Evolutionary conservation across 2,888 invertebrate genomes (phyloP).

Genomic region (Apamea sordens): DNA sequence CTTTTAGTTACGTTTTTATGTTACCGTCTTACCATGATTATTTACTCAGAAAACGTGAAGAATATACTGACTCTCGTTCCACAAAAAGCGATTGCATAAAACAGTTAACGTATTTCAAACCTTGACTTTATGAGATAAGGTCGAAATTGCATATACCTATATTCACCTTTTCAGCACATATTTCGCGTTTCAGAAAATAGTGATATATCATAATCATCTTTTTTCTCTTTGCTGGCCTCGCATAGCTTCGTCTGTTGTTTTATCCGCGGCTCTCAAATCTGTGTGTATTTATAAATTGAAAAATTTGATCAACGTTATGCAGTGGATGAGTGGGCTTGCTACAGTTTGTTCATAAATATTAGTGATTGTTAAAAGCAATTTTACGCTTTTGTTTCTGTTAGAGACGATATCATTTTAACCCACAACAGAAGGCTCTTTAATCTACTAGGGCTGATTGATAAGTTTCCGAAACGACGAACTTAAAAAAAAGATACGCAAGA

Average conservation of each 20-base stretch:
- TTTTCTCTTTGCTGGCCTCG: constrained; percentile 50
- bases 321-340: background rate
- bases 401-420: background rate
- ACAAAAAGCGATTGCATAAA: constrained; percentile 5
- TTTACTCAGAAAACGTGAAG: constrained; percentile 27
- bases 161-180: constrained; percentile 26
- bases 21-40: constrained; percentile 10
- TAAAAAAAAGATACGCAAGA: no score
- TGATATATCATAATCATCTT: constrained; percentile 62
- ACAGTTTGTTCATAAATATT: constrained; percentile 5
- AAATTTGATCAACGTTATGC: constrained; percentile 6
- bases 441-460: no score
- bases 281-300: constrained; percentile 43
- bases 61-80: constrained; percentile 11
- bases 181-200: constrained; percentile 57
- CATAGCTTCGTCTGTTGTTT: constrained; percentile 34
- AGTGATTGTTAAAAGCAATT: background rate
- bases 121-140: constrained; percentile 35
- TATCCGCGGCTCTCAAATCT: constrained; percentile 33
- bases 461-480: no score
- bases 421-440: background rate
- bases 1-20: constrained; percentile 4
- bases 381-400: background rate
- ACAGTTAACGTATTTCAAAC: constrained; percentile 18
- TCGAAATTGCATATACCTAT: constrained; percentile 14